Evolutionary conservation across 1,140 invertebrate species (phyloP).

Genomic region (Drosophila simulans): DNA sequence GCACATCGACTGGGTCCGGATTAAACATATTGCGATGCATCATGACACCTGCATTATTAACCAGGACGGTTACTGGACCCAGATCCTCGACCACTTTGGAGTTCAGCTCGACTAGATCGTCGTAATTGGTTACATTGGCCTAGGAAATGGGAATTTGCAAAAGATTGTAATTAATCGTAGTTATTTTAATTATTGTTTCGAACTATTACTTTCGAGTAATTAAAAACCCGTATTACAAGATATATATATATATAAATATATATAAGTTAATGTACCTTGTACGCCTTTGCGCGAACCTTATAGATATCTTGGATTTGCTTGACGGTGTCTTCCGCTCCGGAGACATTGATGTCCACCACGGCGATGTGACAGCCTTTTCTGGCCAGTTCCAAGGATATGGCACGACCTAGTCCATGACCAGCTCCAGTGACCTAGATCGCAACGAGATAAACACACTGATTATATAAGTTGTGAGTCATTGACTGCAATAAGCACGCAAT

Average conservation of each 20-base stretch:
- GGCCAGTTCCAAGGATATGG: slow-evolving; percentile 53
- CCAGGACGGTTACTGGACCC: slow-evolving; percentile 62
- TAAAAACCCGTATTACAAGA: too few species aligned
- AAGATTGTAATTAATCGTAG: too few species aligned
- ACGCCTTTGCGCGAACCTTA: slow-evolving; percentile 48
- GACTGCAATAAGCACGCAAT: background rate
- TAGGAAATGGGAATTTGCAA: slow-evolving; percentile 1
- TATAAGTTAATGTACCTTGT: slow-evolving; percentile 32
- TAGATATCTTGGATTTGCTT: slow-evolving; percentile 34
- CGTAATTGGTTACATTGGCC: slow-evolving; percentile 46
- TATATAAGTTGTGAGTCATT: too few species aligned
- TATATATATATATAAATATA: too few species aligned
- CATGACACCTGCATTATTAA: slow-evolving; percentile 75
- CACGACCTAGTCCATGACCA: slow-evolving; percentile 58
- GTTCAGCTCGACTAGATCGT: slow-evolving; percentile 33
- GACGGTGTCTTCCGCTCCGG: slow-evolving; percentile 51
- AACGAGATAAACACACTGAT: too few species aligned
- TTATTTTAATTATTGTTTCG: background rate
- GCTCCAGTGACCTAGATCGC: slow-evolving; percentile 53
- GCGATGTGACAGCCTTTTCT: slow-evolving; percentile 58
- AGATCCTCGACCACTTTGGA: slow-evolving; percentile 44
- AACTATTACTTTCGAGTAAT: too few species aligned
- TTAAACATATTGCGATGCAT: slow-evolving; percentile 26
- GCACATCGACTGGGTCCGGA: slow-evolving; percentile 41
- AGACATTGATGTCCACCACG: slow-evolving; percentile 51